Evolutionary conservation across 2,888 invertebrate species (phyloP).

Genomic region (Lycia hirtaria): DNA sequence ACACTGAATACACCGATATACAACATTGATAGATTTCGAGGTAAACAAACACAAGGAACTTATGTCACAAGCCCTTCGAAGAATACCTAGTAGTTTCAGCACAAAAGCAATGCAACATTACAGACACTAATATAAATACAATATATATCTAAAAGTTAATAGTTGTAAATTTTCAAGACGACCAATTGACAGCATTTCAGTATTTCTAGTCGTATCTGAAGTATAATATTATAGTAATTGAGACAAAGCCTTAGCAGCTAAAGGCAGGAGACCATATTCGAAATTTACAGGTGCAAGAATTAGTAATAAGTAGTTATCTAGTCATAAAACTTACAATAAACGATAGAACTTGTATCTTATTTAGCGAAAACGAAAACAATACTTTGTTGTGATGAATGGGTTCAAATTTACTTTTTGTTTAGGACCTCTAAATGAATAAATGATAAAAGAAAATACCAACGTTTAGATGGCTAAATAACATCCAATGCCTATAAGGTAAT

Average conservation of each 20-base stretch:
- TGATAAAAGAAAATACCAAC: too few species aligned
- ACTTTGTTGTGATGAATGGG: too few species aligned
- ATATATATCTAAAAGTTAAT: conserved; percentile 58
- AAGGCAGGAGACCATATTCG: conserved; percentile 62
- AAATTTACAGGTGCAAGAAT: conserved; percentile 40
- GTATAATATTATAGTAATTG: conserved; percentile 70
- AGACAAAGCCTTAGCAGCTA: conserved; percentile 71
- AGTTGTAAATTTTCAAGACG: conserved; percentile 74
- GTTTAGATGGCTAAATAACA: too few species aligned
- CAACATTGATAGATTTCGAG: conserved; percentile 39
- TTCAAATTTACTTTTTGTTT: too few species aligned
- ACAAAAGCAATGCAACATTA: conserved; percentile 62
- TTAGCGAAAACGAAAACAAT: too few species aligned
- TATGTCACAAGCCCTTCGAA: conserved; percentile 45
- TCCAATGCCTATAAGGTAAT: too few species aligned
- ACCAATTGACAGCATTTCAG: conserved; percentile 81
- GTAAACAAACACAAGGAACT: conserved; percentile 47
- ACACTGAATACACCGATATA: conserved; percentile 36
- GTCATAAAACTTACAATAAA: neutral
- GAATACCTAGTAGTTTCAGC: conserved; percentile 51
- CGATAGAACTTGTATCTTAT: too few species aligned
- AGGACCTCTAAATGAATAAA: too few species aligned
- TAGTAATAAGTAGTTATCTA: neutral
- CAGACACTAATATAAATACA: conserved; percentile 58
- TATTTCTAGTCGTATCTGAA: conserved; percentile 72